Conservation (phyloP, 1,140 invertebrate genomes). For the Drosophila takahashii region DNA sequence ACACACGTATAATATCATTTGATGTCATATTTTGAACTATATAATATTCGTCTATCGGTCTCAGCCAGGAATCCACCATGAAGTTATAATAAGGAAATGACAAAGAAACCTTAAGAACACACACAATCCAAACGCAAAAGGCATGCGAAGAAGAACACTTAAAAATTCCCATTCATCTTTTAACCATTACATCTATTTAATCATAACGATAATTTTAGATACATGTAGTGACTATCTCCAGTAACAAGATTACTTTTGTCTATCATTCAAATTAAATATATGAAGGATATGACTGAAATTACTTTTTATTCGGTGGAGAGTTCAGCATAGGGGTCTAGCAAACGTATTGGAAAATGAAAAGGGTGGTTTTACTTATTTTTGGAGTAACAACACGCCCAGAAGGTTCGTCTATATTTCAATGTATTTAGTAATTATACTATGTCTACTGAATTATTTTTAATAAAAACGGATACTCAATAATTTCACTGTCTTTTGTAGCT, state of each 20-base stretch:
- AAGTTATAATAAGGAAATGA: conserved; percentile 13
- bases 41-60: conserved; percentile 9
- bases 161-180: background rate
- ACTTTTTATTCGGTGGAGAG: background rate
- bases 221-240: conserved; percentile 34
- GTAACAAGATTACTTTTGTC: conserved; percentile 33
- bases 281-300: conserved; percentile 15
- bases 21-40: conserved; percentile 25
- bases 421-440: background rate
- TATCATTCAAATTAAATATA: conserved; percentile 48
- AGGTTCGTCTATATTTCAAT: background rate
- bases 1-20: conserved; percentile 28
- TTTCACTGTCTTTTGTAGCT: background rate
- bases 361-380: background rate
- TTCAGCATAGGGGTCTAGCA: background rate
- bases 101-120: conserved; percentile 13
- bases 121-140: background rate
- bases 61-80: conserved; percentile 7
- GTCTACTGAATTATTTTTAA: background rate
- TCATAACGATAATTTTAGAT: conserved; percentile 49
- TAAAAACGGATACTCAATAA: background rate
- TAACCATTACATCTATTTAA: conserved; percentile 43
- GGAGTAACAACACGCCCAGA: background rate
- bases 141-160: background rate
- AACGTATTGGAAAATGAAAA: background rate